These are phyloP conservation scores for Sarcophaga rosellei DNA, from an alignment of 2,888 invertebrate genomes.

Conservation along the genomic window DNA sequence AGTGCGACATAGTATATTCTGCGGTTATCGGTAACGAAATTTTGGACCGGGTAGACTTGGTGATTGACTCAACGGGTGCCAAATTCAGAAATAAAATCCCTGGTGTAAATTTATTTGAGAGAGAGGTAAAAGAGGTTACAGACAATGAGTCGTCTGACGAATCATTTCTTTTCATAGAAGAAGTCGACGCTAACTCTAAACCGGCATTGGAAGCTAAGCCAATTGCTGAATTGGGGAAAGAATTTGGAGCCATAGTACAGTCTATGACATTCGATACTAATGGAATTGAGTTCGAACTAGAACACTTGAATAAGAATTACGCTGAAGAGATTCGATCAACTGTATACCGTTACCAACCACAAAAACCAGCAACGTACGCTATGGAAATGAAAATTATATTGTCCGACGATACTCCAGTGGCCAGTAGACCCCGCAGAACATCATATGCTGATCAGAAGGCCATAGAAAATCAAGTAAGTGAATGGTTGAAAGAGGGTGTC, in stretches of 20 bases:
- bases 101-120: no score
- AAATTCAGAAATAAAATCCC: no score
- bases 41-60: no score
- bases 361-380: background rate
- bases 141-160: no score
- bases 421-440: conserved; percentile 1
- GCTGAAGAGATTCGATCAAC: background rate
- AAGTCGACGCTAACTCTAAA: background rate
- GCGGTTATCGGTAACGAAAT: no score
- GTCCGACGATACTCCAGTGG: conserved; percentile 6
- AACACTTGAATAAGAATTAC: background rate
- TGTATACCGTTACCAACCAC: background rate
- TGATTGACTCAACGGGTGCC: no score
- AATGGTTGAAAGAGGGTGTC: background rate
- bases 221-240: conserved; percentile 1
- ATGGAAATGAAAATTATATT: conserved; percentile 4
- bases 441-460: background rate
- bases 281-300: background rate
- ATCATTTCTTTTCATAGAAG: background rate
- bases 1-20: no score
- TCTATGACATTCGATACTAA: no score
- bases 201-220: background rate
- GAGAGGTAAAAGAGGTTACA: background rate
- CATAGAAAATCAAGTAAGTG: background rate
- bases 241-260: background rate